Evolutionary conservation across 1,140 invertebrate genomes (phyloP).

Genomic region (Ceratosolen fusciceps): DNA sequence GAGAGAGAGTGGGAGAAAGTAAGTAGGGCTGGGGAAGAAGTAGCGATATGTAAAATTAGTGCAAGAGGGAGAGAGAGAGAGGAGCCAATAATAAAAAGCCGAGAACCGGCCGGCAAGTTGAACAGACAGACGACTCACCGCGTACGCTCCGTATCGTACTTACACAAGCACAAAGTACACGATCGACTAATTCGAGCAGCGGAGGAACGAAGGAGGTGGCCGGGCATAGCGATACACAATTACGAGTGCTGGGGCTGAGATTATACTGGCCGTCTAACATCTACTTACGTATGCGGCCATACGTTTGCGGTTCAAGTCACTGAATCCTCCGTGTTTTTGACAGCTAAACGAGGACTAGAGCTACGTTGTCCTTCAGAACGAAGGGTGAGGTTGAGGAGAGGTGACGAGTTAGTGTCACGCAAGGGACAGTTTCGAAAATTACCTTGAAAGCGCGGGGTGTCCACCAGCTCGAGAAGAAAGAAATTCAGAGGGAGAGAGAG

Average conservation of each 20-base stretch:
- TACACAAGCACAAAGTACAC: background rate
- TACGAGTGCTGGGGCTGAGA: no score
- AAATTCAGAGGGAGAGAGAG: background rate
- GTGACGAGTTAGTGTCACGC: background rate
- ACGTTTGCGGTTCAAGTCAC: background rate
- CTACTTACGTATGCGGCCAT: background rate
- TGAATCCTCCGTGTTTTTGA: background rate
- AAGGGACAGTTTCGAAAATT: background rate
- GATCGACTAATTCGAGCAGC: background rate
- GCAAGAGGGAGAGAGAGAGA: constrained; percentile 43
- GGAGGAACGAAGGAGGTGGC: no score
- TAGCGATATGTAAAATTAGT: no score
- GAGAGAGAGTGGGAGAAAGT: constrained; percentile 27
- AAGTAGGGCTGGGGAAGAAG: no score
- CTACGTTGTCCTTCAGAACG: background rate
- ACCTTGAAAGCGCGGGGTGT: background rate
- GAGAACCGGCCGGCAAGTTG: constrained; percentile 39
- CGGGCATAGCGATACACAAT: no score
- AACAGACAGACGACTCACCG: constrained; percentile 29
- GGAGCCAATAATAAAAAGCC: constrained; percentile 35
- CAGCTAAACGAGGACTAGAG: background rate
- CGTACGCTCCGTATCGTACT: background rate
- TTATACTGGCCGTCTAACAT: no score
- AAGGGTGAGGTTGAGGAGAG: background rate
- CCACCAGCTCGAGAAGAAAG: background rate